Percentiles rank a stretch among this genome's conserved stretches.
Conservation (phyloP, 2,113 vertebrate species). For the Brachypteracias leptosomus region DNA sequence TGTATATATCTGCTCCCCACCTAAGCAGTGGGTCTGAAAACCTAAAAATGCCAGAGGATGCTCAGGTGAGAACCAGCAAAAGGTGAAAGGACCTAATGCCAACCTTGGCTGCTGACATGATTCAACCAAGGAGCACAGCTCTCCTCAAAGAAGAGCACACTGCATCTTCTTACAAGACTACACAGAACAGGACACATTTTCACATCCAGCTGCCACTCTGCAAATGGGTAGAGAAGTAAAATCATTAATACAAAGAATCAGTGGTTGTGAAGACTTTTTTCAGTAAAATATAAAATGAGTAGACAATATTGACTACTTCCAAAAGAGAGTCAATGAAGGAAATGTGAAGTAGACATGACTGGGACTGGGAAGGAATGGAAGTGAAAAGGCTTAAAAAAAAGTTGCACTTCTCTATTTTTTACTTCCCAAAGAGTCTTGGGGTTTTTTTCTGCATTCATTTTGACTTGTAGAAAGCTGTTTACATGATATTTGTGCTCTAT, state of each 20-base stretch:
- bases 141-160: background rate
- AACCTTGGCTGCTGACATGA: background rate
- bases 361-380: background rate
- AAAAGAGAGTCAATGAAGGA: background rate
- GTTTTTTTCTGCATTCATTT: background rate
- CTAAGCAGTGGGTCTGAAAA: background rate
- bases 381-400: background rate
- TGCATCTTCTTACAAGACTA: background rate
- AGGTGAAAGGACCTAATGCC: background rate
- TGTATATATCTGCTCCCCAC: background rate
- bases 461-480: constrained; percentile 20
- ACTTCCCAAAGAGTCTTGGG: background rate
- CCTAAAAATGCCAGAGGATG: background rate
- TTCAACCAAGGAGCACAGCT: background rate
- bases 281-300: background rate
- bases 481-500: background rate
- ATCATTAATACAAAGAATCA: background rate
- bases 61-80: background rate
- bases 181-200: background rate
- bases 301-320: background rate
- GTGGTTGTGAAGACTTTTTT: background rate
- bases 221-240: background rate
- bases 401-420: background rate
- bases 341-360: background rate
- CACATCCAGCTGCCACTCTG: background rate